These are phyloP conservation scores for Butastur rufipennis DNA, from an alignment of 2,113 vertebrate species.

Conservation along the genomic window DNA sequence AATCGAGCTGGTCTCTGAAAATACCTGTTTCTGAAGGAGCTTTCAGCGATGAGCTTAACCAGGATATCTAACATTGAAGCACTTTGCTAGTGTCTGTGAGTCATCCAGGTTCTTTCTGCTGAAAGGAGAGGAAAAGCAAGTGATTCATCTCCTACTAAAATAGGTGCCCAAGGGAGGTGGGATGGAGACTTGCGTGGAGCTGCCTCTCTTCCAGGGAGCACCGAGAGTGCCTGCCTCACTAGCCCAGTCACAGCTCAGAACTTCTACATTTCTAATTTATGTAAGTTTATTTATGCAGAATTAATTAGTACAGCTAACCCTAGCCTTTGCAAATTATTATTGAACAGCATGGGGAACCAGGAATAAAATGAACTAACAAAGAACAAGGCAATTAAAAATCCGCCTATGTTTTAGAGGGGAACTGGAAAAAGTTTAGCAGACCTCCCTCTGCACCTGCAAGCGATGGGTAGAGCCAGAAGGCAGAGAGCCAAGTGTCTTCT, in stretches of 20 bases:
- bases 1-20: not conserved
- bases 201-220: not conserved
- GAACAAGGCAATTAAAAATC: not conserved
- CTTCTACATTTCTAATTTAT: not conserved
- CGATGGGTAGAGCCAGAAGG: not conserved
- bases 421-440: not conserved
- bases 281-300: not conserved
- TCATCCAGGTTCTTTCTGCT: not conserved
- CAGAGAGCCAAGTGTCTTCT: not conserved
- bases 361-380: not conserved
- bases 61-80: not conserved
- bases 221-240: not conserved
- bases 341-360: not conserved
- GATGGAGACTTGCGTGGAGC: not conserved
- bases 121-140: not conserved
- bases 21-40: not conserved
- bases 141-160: constrained; percentile 25
- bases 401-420: not conserved
- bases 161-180: not conserved
- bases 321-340: not conserved
- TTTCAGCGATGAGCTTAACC: not conserved
- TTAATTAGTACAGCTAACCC: not conserved
- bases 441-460: not conserved
- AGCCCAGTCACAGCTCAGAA: not conserved
- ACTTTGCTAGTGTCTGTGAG: not conserved